These are phyloP conservation scores for Vanacampus margaritifer DNA, from an alignment of 2,113 vertebrate species.

Conservation along the genomic window DNA sequence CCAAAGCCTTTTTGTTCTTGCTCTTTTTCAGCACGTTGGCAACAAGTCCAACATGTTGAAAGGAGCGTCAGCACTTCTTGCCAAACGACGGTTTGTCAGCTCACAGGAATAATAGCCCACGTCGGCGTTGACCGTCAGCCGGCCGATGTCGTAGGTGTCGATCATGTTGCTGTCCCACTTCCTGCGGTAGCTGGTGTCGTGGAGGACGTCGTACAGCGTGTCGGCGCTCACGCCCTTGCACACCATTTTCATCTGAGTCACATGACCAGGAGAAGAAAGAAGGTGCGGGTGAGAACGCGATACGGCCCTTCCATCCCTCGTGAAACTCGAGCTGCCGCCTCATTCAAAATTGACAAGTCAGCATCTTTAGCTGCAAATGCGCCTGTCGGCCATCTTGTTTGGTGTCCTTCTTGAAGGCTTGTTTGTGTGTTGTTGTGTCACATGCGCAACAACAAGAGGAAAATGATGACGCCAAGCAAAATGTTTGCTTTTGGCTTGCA, in stretches of 20 bases:
- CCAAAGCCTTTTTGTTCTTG: no score
- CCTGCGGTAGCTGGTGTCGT: slow-evolving; percentile 83
- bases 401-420: no score
- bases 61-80: neutral
- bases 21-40: no score
- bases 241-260: slow-evolving; percentile 78
- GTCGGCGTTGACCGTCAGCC: slow-evolving; percentile 83
- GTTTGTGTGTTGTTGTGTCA: no score
- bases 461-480: no score
- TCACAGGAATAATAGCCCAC: slow-evolving; percentile 91
- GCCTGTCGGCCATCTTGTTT: no score
- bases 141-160: slow-evolving; percentile 85
- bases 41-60: no score
- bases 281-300: neutral
- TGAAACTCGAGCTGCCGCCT: neutral
- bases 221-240: slow-evolving; percentile 83
- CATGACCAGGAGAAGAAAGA: neutral
- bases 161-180: slow-evolving; percentile 92
- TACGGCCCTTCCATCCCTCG: neutral
- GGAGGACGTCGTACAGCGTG: slow-evolving; percentile 84
- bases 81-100: slow-evolving; percentile 22
- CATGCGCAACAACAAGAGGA: no score
- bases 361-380: neutral
- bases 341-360: neutral
- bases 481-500: no score